phyloP scores from a whole-genome alignment of 2,797 vertebrate species.

The Oreochromis mossambicus region DNA sequence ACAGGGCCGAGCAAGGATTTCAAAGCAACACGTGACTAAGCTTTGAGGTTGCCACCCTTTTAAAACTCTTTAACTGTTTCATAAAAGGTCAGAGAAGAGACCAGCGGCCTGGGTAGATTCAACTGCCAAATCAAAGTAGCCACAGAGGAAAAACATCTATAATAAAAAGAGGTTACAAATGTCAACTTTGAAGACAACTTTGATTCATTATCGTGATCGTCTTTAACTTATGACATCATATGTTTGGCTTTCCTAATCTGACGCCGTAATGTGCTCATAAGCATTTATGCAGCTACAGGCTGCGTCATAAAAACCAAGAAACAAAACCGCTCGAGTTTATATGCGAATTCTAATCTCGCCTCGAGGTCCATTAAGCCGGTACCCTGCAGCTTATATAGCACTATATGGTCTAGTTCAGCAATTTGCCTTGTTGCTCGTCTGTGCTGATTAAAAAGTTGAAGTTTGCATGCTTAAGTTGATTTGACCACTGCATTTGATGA shows the following conservation, averaged over 20 bases:
- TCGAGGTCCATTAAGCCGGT: not conserved
- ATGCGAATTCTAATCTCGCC: not conserved
- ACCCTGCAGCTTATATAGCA: not conserved
- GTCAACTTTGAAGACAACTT: not conserved
- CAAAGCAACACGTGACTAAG: conserved; percentile 12
- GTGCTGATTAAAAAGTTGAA: not conserved
- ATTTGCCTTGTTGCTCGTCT: not conserved
- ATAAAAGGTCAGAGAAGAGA: conserved; percentile 32
- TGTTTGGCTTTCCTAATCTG: not conserved
- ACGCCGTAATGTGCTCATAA: not conserved
- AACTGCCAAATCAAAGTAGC: not conserved
- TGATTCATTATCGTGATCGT: not conserved
- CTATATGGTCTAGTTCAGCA: not conserved
- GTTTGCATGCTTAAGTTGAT: not conserved
- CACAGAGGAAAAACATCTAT: not conserved
- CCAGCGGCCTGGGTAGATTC: not conserved
- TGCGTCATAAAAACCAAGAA: not conserved
- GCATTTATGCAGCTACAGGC: not conserved
- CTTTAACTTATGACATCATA: not conserved
- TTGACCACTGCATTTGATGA: not conserved
- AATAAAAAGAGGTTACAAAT: not conserved
- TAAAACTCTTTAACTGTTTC: conserved; percentile 6
- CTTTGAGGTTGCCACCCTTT: conserved; percentile 9
- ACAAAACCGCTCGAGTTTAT: not conserved
- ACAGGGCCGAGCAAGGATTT: not conserved